These are phyloP conservation scores for Pseudonaja textilis DNA, from an alignment of 2,113 vertebrate species.

Conservation along the genomic window DNA sequence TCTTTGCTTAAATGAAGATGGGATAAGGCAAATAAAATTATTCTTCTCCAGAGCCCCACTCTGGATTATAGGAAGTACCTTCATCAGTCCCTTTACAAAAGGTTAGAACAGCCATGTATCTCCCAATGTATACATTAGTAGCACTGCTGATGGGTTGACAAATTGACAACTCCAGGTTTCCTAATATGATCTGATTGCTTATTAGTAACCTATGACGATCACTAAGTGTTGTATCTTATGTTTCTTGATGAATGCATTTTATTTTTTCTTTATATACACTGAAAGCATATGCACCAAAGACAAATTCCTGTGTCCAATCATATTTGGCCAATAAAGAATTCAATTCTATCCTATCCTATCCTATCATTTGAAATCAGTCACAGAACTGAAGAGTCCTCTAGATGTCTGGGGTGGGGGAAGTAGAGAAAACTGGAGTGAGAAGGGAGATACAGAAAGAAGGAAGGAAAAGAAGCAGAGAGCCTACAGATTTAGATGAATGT, in stretches of 20 bases:
- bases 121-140: neutral
- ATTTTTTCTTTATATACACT: too few species aligned
- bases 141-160: neutral
- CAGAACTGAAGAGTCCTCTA: neutral
- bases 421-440: neutral
- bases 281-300: too few species aligned
- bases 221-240: too few species aligned
- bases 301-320: too few species aligned
- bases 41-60: neutral
- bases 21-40: neutral
- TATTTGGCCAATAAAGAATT: too few species aligned
- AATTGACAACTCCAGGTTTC: neutral
- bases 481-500: neutral
- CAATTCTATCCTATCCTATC: too few species aligned
- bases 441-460: neutral
- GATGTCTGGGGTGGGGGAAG: neutral
- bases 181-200: too few species aligned
- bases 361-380: neutral
- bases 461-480: neutral
- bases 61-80: neutral
- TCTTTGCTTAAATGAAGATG: neutral
- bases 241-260: too few species aligned
- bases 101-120: neutral
- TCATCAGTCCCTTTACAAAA: neutral
- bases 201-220: too few species aligned